phyloP scores from a whole-genome alignment of 2,113 vertebrate species.

The Anguilla japonica region DNA sequence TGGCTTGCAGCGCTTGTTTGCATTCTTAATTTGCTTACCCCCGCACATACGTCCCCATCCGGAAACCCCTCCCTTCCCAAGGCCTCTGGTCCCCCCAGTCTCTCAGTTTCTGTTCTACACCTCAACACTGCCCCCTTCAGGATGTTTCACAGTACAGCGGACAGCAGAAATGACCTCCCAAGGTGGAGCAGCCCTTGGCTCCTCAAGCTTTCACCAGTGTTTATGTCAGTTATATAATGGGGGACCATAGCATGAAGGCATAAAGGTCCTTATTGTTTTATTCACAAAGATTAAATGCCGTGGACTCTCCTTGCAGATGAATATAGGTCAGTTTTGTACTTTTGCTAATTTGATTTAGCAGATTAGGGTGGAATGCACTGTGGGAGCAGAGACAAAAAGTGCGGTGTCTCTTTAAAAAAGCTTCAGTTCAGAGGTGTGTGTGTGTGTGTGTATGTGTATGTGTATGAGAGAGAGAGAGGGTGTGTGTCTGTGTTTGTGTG shows the following conservation, averaged over 20 bases:
- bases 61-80: background rate
- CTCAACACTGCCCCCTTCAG: slow-evolving; percentile 53
- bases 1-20: slow-evolving; percentile 58
- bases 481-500: too few species aligned
- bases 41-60: slow-evolving; percentile 13
- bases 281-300: background rate
- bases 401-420: background rate
- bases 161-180: background rate
- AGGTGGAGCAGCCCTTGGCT: background rate
- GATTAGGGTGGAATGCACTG: background rate
- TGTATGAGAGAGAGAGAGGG: too few species aligned
- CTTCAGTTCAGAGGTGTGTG: background rate
- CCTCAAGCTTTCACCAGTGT: background rate
- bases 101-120: slow-evolving; percentile 23
- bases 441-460: too few species aligned
- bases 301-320: background rate
- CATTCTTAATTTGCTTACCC: slow-evolving; percentile 52
- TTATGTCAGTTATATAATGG: background rate
- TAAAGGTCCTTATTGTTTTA: background rate
- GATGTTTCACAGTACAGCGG: background rate
- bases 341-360: background rate
- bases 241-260: background rate
- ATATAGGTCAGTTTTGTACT: background rate
- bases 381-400: background rate
- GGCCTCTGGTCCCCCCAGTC: background rate